Evolutionary conservation across 2,113 vertebrate genomes (phyloP).

Genomic region (Archilochus colubris): DNA sequence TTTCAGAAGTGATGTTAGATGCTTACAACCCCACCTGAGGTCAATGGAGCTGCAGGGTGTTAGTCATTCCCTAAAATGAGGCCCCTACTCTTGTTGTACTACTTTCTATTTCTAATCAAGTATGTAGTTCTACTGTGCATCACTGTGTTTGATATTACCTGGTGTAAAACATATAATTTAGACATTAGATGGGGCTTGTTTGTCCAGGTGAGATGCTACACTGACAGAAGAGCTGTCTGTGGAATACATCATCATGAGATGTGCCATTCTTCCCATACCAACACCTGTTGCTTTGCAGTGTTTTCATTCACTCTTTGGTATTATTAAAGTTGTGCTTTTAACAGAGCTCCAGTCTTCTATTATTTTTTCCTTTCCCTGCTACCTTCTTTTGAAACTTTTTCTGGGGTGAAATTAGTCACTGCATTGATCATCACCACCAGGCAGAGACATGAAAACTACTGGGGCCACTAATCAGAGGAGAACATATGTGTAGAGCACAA

Average conservation of each 20-base stretch:
- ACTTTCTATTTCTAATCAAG: neutral
- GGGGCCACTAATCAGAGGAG: neutral
- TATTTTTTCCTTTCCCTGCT: neutral
- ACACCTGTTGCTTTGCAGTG: neutral
- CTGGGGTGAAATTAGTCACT: neutral
- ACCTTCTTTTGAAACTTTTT: neutral
- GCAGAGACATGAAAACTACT: neutral
- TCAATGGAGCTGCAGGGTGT: neutral
- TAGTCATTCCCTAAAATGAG: neutral
- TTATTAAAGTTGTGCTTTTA: constrained; percentile 29
- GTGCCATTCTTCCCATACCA: neutral
- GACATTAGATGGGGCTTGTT: no score
- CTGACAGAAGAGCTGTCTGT: neutral
- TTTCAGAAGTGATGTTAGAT: rapidly evolving
- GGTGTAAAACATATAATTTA: neutral
- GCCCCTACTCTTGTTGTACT: neutral
- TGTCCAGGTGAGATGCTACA: neutral
- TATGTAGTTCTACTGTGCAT: neutral
- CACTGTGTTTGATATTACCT: neutral
- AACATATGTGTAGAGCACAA: neutral
- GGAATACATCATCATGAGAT: neutral
- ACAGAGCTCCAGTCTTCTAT: neutral
- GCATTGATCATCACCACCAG: neutral
- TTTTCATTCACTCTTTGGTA: neutral
- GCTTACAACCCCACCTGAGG: neutral